Evolutionary conservation across 2,797 vertebrate genomes (phyloP), one percentile per base, ranked within the genome.

Genomic region (Novumbra hubbsi): DNA sequence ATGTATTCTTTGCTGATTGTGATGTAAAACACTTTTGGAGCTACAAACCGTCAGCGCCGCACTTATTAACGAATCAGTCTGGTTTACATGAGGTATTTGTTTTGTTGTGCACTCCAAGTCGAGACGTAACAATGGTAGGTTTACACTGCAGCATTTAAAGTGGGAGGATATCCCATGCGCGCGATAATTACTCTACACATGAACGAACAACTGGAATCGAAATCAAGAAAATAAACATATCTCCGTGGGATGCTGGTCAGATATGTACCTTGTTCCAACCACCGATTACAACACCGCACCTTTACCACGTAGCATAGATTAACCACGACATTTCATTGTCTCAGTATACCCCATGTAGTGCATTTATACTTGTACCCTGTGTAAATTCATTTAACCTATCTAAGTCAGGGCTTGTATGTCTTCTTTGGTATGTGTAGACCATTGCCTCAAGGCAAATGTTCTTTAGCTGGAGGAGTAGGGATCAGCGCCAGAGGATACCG

Each of bases 311-410:
- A 75, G 71, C 41, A 45, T 45, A 45, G 41, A 45, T 45, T 14
- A 45, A 45, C 71, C 82, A 83, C 83, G 78, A 88, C 84, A 79
- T 38, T 2, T 67, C 64, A 73, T 75, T 72, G 83, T 60, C 76
- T 93, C 94, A 95, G 94, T 92, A 91, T 88, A 83, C 88, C 82
- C 88, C 87, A 85, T 86, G 88, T 92, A 94, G 94, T 95, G 93
- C 93, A 95, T 91, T 88, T 89, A 85, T 63, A 38, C 75, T 64
- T 64, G 50, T n/a, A n/a, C 72, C 60, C 77, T 75, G 75, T 86
- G 55, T 72, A 68, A 70, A 76, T 65, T 64, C 24, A 49, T 52
- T 38, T 49, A 55, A 73, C 15, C 30, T 38, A 64, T 70, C 21
- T 15, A 27, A 32, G 30, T 32, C 30, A 32, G 30, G 27, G 48